Conservation (phyloP, 2,113 vertebrate species). For the Dendrocopos noguchii region DNA sequence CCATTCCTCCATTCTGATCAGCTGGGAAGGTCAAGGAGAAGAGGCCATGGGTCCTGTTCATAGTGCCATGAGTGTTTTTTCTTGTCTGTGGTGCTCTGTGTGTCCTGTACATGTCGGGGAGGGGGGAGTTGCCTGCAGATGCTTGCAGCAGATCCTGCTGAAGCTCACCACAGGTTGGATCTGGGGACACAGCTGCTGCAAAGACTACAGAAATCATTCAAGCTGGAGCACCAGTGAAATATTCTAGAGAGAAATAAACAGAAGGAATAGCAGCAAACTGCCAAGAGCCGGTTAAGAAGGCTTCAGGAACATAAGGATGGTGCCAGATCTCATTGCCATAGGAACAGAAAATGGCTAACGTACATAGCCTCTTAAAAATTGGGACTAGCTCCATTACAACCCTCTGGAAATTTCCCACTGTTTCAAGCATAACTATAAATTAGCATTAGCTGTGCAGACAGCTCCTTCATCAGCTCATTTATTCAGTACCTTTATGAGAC, state of each 20-base stretch:
- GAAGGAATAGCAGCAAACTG: neutral
- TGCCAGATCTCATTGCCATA: neutral
- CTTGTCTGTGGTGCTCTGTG: neutral
- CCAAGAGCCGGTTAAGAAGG: neutral
- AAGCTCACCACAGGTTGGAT: rapidly evolving
- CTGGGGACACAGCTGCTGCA: neutral
- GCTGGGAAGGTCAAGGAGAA: rapidly evolving
- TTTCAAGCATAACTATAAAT: neutral
- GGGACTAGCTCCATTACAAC: neutral
- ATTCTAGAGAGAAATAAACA: neutral
- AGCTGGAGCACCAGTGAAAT: neutral
- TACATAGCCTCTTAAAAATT: neutral
- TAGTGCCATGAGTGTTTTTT: neutral
- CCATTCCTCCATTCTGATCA: neutral
- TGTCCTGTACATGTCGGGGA: too few relatives aligned
- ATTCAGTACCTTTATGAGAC: neutral
- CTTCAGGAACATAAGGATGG: neutral
- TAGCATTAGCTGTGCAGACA: neutral
- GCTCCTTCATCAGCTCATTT: neutral
- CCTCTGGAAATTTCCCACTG: neutral
- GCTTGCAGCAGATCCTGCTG: neutral
- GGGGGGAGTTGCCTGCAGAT: neutral
- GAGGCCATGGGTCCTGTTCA: rapidly evolving
- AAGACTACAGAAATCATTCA: neutral
- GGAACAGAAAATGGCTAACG: neutral